A percentile compares a stretch with the other conserved stretches of the same genome.
These are phyloP conservation scores for Sebastes nivosus DNA, from an alignment of 2,797 vertebrate genomes.

Conservation along the genomic window DNA sequence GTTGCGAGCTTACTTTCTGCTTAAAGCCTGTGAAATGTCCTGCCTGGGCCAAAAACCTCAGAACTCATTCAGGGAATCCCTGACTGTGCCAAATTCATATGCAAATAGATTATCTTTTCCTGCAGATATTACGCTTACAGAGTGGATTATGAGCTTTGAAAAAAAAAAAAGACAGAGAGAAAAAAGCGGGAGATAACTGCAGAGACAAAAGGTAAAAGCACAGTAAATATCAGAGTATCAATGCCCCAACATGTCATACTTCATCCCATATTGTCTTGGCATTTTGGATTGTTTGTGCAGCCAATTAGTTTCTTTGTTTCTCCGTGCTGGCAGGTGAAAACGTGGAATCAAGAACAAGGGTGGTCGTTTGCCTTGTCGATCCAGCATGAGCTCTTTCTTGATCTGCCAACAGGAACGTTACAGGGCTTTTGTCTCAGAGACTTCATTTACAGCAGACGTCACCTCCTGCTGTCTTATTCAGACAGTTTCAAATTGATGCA, in stretches of 20 bases:
- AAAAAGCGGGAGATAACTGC: neutral
- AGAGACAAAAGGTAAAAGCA: neutral
- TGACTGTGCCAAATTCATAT: slow-evolving; percentile 29
- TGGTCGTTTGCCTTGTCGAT: slow-evolving; percentile 4
- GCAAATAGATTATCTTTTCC: slow-evolving; percentile 30
- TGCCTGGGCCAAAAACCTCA: slow-evolving; percentile 11
- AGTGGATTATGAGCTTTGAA: neutral
- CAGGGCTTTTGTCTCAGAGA: slow-evolving; percentile 13
- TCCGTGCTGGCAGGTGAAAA: slow-evolving; percentile 32
- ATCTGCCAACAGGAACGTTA: slow-evolving; percentile 64
- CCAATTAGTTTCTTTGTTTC: neutral
- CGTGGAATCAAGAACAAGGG: neutral
- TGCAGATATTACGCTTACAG: neutral
- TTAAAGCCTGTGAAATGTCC: slow-evolving; percentile 38
- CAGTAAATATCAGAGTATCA: slow-evolving; percentile 14
- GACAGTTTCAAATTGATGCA: slow-evolving; percentile 75
- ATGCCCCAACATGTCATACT: slow-evolving; percentile 33
- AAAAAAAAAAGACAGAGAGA: neutral
- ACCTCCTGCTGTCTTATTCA: slow-evolving; percentile 34
- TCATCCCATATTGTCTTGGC: slow-evolving; percentile 24
- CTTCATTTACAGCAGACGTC: slow-evolving; percentile 37
- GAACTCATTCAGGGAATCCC: neutral
- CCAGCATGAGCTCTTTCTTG: neutral
- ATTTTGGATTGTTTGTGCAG: neutral
- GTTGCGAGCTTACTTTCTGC: slow-evolving; percentile 23